These are phyloP conservation scores for Drosophila nigrodunni DNA, from an alignment of 1,140 invertebrate genomes.

Conservation along the genomic window DNA sequence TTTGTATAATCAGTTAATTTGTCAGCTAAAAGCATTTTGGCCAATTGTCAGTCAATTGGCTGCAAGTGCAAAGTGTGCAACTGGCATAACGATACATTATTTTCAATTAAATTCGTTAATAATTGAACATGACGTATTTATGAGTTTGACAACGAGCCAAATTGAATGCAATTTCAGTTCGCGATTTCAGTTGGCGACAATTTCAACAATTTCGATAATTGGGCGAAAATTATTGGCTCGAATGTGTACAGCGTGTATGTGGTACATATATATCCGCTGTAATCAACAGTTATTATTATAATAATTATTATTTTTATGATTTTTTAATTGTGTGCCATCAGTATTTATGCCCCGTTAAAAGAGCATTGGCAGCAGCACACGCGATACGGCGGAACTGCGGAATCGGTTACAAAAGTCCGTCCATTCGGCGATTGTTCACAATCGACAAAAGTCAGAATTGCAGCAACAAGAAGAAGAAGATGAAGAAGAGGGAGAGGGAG, in stretches of 20 bases:
- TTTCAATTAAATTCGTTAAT: constrained; percentile 69
- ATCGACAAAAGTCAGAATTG: constrained; percentile 17
- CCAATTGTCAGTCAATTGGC: constrained; percentile 17
- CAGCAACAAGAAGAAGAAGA: not conserved
- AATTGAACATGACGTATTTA: constrained; percentile 82
- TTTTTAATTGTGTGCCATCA: constrained; percentile 7
- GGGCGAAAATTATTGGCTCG: not conserved
- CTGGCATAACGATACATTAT: constrained; percentile 63
- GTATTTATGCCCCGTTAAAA: constrained; percentile 14
- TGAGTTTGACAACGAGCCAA: constrained; percentile 63
- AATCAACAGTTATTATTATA: not conserved
- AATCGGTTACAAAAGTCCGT: constrained; percentile 47
- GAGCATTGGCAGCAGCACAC: constrained; percentile 27
- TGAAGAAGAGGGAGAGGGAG: constrained; percentile 42
- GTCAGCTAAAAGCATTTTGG: constrained; percentile 11
- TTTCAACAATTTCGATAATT: constrained; percentile 31
- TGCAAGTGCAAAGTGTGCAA: constrained; percentile 13
- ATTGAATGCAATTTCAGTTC: not conserved
- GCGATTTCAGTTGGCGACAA: constrained; percentile 8
- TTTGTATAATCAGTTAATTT: not conserved
- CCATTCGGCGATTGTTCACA: constrained; percentile 40
- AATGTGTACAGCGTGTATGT: not conserved
- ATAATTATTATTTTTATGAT: not conserved
- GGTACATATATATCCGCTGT: constrained; percentile 6
- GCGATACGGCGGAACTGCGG: constrained; percentile 42